Percentiles rank a stretch among this genome's conserved stretches.
phyloP scores from a whole-genome alignment of 1,140 invertebrate species.

The Macrotrachela quadricornifera region DNA sequence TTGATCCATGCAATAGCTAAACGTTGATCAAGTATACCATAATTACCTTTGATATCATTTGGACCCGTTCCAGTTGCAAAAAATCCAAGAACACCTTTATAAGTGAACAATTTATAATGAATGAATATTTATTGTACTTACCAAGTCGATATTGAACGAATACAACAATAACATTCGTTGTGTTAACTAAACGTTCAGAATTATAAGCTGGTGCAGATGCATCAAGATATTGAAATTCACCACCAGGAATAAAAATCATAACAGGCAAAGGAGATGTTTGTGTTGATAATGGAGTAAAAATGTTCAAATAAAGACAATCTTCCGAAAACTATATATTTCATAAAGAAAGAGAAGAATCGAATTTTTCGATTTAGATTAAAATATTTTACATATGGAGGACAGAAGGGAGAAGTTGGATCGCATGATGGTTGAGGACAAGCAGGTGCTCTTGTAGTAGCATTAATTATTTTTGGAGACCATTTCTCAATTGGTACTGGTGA shows the following conservation, averaged over 20 bases:
- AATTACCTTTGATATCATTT: conserved; percentile 14
- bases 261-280: conserved; percentile 44
- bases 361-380: too few relatives aligned
- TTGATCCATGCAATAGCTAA: conserved; percentile 16
- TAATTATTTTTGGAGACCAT: conserved; percentile 47
- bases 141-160: conserved; percentile 77
- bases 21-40: conserved; percentile 16
- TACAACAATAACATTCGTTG: conserved; percentile 55
- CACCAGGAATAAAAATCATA: conserved; percentile 79
- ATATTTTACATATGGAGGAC: too few relatives aligned
- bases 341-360: too few relatives aligned
- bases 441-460: conserved; percentile 56
- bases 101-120: background rate
- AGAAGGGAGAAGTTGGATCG: too few relatives aligned
- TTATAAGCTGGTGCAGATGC: conserved; percentile 88
- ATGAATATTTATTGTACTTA: too few relatives aligned
- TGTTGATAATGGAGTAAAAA: conserved; percentile 48
- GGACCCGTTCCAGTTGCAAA: conserved; percentile 5
- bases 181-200: conserved; percentile 49
- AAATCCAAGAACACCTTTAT: conserved; percentile 2
- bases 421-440: conserved; percentile 47
- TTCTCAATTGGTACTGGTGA: conserved; percentile 35
- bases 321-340: conserved; percentile 40
- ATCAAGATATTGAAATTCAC: conserved; percentile 61
- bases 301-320: conserved; percentile 88